Evolutionary conservation across 1,140 invertebrate species (phyloP), one percentile per base, ranked within the genome.

Genomic region (Hormaphis cornu): DNA sequence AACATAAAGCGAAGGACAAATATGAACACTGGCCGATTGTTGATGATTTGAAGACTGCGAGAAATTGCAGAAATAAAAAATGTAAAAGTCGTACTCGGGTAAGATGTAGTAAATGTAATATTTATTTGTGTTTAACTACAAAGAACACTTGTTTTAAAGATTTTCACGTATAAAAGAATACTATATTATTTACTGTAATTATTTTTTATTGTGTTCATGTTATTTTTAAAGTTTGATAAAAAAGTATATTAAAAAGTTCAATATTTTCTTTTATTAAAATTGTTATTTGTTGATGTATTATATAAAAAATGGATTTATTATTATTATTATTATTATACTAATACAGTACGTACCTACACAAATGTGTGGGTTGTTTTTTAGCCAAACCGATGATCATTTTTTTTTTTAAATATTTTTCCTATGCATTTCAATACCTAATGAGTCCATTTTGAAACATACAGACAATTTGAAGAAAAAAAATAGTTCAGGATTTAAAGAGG

Each of bases 71-170:
- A 8, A 58, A 33, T 9, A 30, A 18, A 5, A 28, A 42, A 20
- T 74, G 71, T 26, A 33, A 48, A 42, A 71, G 30, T 33, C 30
- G 9, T 33, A 33, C 30, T 33, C 30, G 30, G 9, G 30, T 33
- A 33, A 33, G 30, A 33, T 33, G 30, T 33, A 33, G 30, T 9
- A 33, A 33, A 33, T n/a, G n/a, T n/a, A n/a, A n/a, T n/a, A n/a
- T n/a, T n/a, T n/a, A n/a, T n/a, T n/a, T n/a, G n/a, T n/a, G 30
- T 33, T 33, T 33, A 33, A 33, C 30, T 33, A 9, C 30, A 33
- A 33, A 33, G 50, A 69, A 69, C 37, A 14, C 12, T 44, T 44
- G 12, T 44, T 44, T 14, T n/a, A 44, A 14, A 44, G 18, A 44
- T 18, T 44, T 8, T 44, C 42, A 44, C 42, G 3, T 4, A 14